These are phyloP conservation scores for Gasterosteus nipponicus DNA, from an alignment of 2,113 vertebrate species.

Conservation along the genomic window DNA sequence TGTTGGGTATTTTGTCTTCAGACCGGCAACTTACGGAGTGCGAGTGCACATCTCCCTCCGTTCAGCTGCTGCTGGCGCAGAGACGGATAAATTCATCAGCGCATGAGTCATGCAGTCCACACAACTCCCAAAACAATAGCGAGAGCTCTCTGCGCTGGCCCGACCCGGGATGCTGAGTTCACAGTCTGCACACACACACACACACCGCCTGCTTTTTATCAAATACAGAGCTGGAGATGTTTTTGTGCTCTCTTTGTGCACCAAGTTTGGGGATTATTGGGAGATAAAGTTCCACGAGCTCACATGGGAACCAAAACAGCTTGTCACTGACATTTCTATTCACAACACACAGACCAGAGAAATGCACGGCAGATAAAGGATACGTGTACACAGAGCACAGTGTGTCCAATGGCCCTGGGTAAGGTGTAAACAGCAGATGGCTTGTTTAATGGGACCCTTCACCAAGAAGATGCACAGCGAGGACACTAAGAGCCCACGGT, in stretches of 20 bases:
- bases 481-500: background rate
- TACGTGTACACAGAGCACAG: constrained; percentile 2
- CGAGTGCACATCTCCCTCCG: constrained; percentile 23
- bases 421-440: constrained; percentile 44
- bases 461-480: constrained; percentile 1
- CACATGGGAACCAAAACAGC: constrained; percentile 37
- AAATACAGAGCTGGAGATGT: constrained; percentile 50
- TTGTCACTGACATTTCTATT: constrained; percentile 17
- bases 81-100: constrained; percentile 77
- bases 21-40: constrained; percentile 5
- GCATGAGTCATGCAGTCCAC: constrained; percentile 76
- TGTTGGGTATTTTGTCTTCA: constrained; percentile 23
- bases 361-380: background rate
- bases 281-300: constrained; percentile 8
- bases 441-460: constrained; percentile 12
- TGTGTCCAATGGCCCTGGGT: background rate
- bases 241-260: constrained; percentile 52
- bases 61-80: constrained; percentile 26
- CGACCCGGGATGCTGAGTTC: constrained; percentile 74
- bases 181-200: constrained; percentile 57
- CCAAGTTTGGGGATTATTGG: constrained; percentile 11
- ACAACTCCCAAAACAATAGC: constrained; percentile 81
- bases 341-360: background rate
- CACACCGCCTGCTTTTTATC: constrained; percentile 67
- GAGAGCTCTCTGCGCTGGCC: constrained; percentile 69